These are phyloP conservation scores for Drosophila tsacasi DNA, from an alignment of 1,140 invertebrate species.

Conservation along the genomic window DNA sequence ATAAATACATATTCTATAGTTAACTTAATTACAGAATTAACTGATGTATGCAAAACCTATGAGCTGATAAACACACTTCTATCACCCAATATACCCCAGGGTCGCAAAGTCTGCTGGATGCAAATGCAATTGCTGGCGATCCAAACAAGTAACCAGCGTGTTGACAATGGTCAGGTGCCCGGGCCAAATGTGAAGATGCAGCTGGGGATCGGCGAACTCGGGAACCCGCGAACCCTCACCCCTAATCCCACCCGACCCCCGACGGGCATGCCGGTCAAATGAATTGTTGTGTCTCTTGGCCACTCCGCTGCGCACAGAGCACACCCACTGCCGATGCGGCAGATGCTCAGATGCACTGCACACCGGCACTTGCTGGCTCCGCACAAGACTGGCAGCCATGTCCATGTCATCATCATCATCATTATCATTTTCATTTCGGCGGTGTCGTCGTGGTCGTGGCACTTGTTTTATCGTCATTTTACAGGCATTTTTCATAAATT, in stretches of 20 bases:
- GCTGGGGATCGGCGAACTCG: conserved; percentile 60
- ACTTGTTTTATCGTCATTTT: conserved; percentile 83
- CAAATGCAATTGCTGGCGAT: conserved; percentile 33
- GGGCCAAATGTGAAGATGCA: conserved; percentile 77
- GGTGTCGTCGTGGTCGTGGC: conserved; percentile 59
- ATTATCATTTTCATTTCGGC: conserved; percentile 51
- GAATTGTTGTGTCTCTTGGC: conserved; percentile 66
- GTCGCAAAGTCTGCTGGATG: background rate
- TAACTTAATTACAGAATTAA: too few relatives aligned
- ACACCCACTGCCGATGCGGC: conserved; percentile 36
- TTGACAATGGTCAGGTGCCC: conserved; percentile 78
- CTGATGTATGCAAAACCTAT: background rate
- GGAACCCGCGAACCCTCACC: conserved; percentile 34
- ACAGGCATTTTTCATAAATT: conserved; percentile 84
- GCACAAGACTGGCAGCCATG: conserved; percentile 74
- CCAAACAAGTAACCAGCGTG: conserved; percentile 61
- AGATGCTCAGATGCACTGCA: conserved; percentile 18
- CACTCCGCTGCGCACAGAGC: conserved; percentile 33
- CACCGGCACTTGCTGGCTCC: conserved; percentile 38
- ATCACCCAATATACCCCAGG: conserved; percentile 1
- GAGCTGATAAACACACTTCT: background rate
- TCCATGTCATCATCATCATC: conserved; percentile 78
- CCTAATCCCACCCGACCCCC: conserved; percentile 12
- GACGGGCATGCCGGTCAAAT: conserved; percentile 60
- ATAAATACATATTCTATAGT: too few relatives aligned